Evolutionary conservation across 2,113 vertebrate species (phyloP).

Genomic region (Trematomus loennbergii): DNA sequence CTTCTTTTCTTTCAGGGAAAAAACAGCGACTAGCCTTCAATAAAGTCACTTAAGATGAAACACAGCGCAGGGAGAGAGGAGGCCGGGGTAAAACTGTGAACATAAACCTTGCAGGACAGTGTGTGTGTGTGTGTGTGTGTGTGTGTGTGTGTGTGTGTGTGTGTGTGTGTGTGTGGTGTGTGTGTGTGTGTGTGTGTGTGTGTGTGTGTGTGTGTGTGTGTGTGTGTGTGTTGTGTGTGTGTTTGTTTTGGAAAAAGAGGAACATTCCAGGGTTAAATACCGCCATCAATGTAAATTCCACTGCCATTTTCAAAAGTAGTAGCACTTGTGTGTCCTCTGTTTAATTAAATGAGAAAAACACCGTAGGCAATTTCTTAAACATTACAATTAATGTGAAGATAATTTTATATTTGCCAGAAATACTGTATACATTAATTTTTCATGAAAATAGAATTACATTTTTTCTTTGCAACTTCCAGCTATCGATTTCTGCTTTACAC

Average conservation of each 20-base stretch:
- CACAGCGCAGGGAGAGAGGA: conserved; percentile 59
- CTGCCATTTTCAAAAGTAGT: conserved; percentile 2
- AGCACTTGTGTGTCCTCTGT: not conserved
- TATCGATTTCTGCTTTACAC: not conserved
- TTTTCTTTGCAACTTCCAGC: not conserved
- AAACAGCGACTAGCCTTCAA: conserved; percentile 83
- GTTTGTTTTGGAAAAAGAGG: not conserved
- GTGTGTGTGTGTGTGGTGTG: conserved; percentile 10
- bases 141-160: not conserved
- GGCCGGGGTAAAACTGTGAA: conserved; percentile 34
- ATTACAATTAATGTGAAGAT: not conserved
- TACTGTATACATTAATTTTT: not conserved
- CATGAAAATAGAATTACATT: not conserved
- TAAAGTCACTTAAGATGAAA: conserved; percentile 83
- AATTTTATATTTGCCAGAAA: not conserved
- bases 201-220: not conserved
- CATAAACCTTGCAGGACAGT: conserved; percentile 16
- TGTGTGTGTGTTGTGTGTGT: not conserved
- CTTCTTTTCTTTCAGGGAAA: conserved; percentile 76
- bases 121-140: not conserved
- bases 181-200: not conserved
- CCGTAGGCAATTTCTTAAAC: not conserved
- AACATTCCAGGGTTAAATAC: not conserved
- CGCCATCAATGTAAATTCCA: conserved; percentile 18
- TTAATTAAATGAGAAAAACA: conserved; percentile 4